Evolutionary conservation across 2,888 invertebrate species (phyloP).

Genomic region (Tipula unca): DNA sequence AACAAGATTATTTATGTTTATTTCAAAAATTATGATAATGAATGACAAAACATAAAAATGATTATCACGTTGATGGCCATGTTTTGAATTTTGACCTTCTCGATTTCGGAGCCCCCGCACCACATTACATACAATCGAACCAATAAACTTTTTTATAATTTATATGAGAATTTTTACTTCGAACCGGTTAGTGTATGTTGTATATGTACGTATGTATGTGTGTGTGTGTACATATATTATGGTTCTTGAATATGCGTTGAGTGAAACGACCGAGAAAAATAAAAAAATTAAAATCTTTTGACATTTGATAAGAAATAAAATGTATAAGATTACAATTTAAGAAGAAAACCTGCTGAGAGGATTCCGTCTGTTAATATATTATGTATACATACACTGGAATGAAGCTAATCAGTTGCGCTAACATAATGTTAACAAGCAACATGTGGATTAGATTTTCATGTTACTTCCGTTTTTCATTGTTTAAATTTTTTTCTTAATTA

Average conservation of each 20-base stretch:
- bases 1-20: neutral
- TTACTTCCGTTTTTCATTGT: neutral
- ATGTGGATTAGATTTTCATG: neutral
- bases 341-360: neutral
- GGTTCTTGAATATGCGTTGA: neutral
- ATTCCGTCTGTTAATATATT: neutral
- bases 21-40: neutral
- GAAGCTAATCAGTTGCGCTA: neutral
- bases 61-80: neutral
- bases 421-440: neutral
- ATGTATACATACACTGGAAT: too few relatives aligned
- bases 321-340: neutral
- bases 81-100: neutral
- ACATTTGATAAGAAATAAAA: neutral
- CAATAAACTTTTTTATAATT: neutral
- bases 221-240: too few relatives aligned
- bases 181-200: neutral
- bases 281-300: neutral
- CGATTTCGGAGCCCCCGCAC: neutral
- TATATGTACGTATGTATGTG: too few relatives aligned
- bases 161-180: neutral
- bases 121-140: neutral
- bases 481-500: neutral
- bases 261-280: neutral
- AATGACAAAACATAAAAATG: neutral